Base-by-base conservation (phyloP, 2,113 vertebrate genomes). In the Aspidoscelis tigris region DNA sequence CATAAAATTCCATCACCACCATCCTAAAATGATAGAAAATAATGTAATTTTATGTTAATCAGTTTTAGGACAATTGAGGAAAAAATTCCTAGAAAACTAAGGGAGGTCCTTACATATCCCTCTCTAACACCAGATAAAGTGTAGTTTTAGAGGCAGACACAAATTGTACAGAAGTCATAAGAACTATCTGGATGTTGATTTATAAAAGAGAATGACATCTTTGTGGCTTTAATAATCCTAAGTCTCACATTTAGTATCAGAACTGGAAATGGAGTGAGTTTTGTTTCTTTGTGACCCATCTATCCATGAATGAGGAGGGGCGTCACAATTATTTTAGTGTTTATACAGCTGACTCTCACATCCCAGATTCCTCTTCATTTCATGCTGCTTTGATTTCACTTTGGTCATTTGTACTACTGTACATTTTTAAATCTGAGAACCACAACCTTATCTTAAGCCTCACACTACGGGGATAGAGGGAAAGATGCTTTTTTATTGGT, bases 1-100 rank as follows among this genome's bases (percentile, higher is more conserved):
- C 98, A 84, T 99, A 99, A 91, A 99, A 99, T 85, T 99, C 99
- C 99, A 99, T 99, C 1, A 98, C 99, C 85, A 99, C 99, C 86
- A 99, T 99, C 99, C 99, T 99, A 95, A 91, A 87, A 83, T 78
- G 92, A 61, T 87, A 26, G 76, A 61, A 64, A 55, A 16, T 18
- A 75, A 47, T 43, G 73, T 69, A 61, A 71, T 79, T 22, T 33
- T 39, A 43, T 50, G 7, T 84, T 39, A 47, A 44, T 64, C 68
- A 26, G 7, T 55, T 68, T 61, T 41, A 43, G 12, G 75, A 26
- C 16, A 7, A 3, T 39, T 80, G 16, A 39, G 21, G 64, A 80
- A 44, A 2, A 3, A 26, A 24, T 18, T 85, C 82, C 1, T 84
- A 4, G 1, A 44, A 0, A n/a, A 66, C 11, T 6, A n/a, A 22